These are phyloP conservation scores for Myodes glareolus DNA, from an alignment of 2,113 vertebrate species.

Conservation along the genomic window DNA sequence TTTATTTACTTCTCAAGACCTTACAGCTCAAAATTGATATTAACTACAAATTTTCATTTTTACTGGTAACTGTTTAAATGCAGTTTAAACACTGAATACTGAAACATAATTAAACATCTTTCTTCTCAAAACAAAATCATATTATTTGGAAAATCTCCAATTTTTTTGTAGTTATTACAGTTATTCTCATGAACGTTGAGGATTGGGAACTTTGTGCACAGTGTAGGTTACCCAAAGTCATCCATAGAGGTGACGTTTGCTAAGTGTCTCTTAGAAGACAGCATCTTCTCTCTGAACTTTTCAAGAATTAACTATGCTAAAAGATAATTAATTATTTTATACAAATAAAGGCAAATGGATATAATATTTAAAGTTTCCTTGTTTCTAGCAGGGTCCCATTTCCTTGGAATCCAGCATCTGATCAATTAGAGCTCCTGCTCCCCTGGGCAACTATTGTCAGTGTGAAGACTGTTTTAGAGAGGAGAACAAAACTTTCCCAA, in stretches of 20 bases:
- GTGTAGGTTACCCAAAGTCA: neutral
- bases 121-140: neutral
- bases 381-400: neutral
- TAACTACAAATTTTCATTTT: conserved; percentile 33
- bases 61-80: conserved; percentile 2
- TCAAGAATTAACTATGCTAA: neutral
- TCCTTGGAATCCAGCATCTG: neutral
- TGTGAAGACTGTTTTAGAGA: neutral
- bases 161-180: neutral
- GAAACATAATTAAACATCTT: conserved; percentile 8
- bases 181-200: neutral
- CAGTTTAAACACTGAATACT: conserved; percentile 9
- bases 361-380: neutral
- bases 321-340: neutral
- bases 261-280: neutral
- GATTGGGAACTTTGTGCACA: neutral
- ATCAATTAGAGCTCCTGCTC: neutral
- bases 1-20: conserved; percentile 13
- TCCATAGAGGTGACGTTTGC: neutral
- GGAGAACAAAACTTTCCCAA: neutral
- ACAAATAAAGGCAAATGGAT: neutral
- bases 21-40: conserved; percentile 18
- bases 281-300: neutral
- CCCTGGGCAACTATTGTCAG: neutral
- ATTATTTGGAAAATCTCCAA: neutral